Evolutionary conservation across 2,888 invertebrate species (phyloP).

Genomic region (Lissonota sp.): DNA sequence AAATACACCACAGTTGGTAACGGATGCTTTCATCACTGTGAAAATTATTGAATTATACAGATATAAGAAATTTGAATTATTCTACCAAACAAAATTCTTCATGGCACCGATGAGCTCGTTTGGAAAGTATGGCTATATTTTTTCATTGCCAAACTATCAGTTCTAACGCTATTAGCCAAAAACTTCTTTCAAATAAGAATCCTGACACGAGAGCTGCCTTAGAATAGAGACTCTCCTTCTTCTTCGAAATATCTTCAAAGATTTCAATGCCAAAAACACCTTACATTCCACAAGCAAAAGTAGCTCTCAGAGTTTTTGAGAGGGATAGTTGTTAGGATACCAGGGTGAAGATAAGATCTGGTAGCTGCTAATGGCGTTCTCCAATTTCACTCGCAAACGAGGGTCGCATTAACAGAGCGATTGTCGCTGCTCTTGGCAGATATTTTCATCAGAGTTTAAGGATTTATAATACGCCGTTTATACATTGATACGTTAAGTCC

Average conservation of each 20-base stretch:
- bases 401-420: slow-evolving; percentile 54
- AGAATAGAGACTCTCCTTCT: slow-evolving; percentile 16
- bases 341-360: slow-evolving; percentile 60
- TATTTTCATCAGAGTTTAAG: slow-evolving; percentile 30
- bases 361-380: slow-evolving; percentile 64
- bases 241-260: slow-evolving; percentile 14
- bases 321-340: slow-evolving; percentile 26
- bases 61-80: too few relatives aligned
- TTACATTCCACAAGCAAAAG: slow-evolving; percentile 26
- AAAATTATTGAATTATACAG: too few relatives aligned
- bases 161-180: not conserved
- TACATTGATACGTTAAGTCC: slow-evolving; percentile 24
- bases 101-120: too few relatives aligned
- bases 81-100: too few relatives aligned
- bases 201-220: not conserved
- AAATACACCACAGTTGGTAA: too few relatives aligned
- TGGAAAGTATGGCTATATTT: too few relatives aligned
- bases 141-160: too few relatives aligned
- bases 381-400: slow-evolving; percentile 60
- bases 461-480: slow-evolving; percentile 29
- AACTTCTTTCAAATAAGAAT: not conserved
- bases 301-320: slow-evolving; percentile 32
- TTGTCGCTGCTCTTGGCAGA: slow-evolving; percentile 24
- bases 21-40: too few relatives aligned
- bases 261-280: slow-evolving; percentile 23